Evolutionary conservation across 2,888 invertebrate species (phyloP), one percentile per base, ranked within the genome.

Genomic region (Petrolisthes manimaculis): DNA sequence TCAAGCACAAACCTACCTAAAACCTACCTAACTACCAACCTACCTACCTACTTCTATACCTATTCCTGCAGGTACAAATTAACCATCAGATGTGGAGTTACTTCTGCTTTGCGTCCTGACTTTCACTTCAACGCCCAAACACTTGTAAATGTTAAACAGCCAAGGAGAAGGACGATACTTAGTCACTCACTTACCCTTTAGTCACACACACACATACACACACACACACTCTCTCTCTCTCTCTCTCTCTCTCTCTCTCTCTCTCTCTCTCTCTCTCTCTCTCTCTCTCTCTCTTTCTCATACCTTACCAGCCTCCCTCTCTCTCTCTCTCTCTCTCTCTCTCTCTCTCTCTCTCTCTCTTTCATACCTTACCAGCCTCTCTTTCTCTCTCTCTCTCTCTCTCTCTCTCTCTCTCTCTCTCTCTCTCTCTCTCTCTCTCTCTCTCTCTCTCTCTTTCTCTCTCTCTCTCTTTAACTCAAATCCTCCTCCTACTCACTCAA

Each of bases 261-360:
- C 61, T 61, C 61, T 1, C 37, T 37, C 37, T 1, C 37, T 37
- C 37, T 1, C 37, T 69, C 69, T 5, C 37, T 37, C 37, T 1
- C 37, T 37, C 37, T 1, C 37, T 37, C 37, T 1, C 37, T 37
- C 37, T 1, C 37, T 37, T 2, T 1, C 37, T 37, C 37, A 37
- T n/a, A n/a, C n/a, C n/a, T n/a, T n/a, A n/a, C n/a, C n/a, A n/a
- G n/a, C n/a, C 69, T 69, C 69, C n/a, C 69, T 69, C 69, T 75
- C 75, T 75, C 75, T 75, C 75, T 75, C 75, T 75, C 75, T 75
- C 75, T 75, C 75, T 75, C 75, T 75, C 75, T 75, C 75, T 75
- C 75, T 75, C 75, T 75, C 75, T 75, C 75, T 75, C 75, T 74
- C 8, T 12, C 8, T 74, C 74, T 74, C n/a, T 74, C 74, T n/a